These are phyloP conservation scores for Acholoe squamosa DNA, from an alignment of 2,888 invertebrate genomes.

Conservation along the genomic window DNA sequence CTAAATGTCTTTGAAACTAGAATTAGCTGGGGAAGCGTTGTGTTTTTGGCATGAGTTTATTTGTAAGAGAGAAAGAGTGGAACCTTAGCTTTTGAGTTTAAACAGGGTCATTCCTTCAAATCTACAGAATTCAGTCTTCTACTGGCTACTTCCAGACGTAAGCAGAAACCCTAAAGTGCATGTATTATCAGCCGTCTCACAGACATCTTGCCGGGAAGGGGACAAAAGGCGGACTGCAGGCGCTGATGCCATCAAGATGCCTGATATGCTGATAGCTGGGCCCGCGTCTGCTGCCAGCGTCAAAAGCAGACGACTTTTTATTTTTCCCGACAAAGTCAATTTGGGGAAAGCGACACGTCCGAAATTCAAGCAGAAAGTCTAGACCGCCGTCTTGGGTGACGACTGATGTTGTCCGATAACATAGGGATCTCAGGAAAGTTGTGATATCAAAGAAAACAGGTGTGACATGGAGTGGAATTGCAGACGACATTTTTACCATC, in stretches of 20 bases:
- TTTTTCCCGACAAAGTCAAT: neutral
- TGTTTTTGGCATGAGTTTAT: too few relatives aligned
- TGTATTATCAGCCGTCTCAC: too few relatives aligned
- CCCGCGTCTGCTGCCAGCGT: neutral
- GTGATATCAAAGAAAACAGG: constrained; percentile 27
- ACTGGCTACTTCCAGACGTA: too few relatives aligned
- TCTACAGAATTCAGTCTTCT: too few relatives aligned
- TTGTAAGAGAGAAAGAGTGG: too few relatives aligned
- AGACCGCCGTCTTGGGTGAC: neutral
- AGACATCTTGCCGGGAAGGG: neutral
- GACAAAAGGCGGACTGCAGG: neutral
- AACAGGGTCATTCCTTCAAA: too few relatives aligned
- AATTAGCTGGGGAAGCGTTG: too few relatives aligned
- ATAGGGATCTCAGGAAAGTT: neutral
- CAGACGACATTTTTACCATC: neutral
- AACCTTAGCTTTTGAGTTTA: too few relatives aligned
- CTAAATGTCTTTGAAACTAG: too few relatives aligned
- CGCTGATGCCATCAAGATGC: constrained; percentile 17
- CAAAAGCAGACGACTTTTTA: constrained; percentile 3
- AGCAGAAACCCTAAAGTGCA: too few relatives aligned
- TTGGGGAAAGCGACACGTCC: neutral
- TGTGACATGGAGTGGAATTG: constrained; percentile 13
- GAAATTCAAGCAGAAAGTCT: constrained; percentile 33
- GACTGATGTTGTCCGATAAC: neutral
- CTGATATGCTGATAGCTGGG: neutral